These are phyloP conservation scores for Xiphorhynchus elegans DNA, from an alignment of 2,113 vertebrate species.

Conservation along the genomic window DNA sequence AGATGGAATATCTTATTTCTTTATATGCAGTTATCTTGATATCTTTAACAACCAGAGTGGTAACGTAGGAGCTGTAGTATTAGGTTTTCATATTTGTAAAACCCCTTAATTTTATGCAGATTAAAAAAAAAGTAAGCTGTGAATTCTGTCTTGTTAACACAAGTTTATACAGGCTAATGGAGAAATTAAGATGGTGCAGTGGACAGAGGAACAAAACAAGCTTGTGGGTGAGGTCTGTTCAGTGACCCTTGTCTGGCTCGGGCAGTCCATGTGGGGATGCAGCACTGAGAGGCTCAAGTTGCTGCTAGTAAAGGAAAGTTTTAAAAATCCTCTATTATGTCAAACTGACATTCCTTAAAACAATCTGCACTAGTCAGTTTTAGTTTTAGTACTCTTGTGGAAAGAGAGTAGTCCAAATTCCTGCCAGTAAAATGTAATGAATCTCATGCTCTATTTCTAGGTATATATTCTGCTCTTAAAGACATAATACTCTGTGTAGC, in stretches of 20 bases:
- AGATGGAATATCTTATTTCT: background rate
- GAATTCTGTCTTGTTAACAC: background rate
- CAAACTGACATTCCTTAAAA: background rate
- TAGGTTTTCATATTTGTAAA: background rate
- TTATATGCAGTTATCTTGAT: background rate
- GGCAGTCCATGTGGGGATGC: background rate
- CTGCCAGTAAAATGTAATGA: background rate
- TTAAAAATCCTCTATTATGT: background rate
- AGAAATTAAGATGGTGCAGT: background rate
- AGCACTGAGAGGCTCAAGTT: background rate
- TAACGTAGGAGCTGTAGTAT: background rate
- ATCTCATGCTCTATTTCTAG: background rate
- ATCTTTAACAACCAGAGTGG: background rate
- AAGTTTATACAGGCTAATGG: background rate
- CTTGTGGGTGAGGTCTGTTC: background rate
- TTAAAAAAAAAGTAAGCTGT: background rate
- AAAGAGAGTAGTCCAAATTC: background rate
- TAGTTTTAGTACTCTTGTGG: background rate
- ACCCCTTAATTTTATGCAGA: background rate
- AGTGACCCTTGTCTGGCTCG: background rate
- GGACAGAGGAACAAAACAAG: too few species aligned
- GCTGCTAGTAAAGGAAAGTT: background rate
- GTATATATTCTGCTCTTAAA: background rate
- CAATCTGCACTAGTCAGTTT: rapidly evolving
- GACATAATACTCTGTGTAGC: background rate